phyloP scores from a whole-genome alignment of 2,888 invertebrate species.

The Rugalucina vietnamica region DNA sequence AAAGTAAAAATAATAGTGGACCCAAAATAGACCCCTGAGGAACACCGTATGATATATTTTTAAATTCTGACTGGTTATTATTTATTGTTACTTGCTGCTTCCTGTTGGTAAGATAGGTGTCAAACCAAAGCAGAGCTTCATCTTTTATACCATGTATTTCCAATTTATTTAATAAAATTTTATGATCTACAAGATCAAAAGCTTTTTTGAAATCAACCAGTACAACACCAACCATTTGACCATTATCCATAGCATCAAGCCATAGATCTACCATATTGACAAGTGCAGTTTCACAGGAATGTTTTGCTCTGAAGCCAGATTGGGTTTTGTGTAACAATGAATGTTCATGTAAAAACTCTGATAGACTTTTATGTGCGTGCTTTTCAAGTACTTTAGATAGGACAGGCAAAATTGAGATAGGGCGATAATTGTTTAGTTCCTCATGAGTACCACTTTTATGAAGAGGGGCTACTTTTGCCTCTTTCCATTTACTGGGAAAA shows the following conservation, averaged over 20 bases:
- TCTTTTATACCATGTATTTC: background rate
- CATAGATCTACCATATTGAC: background rate
- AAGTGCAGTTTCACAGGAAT: background rate
- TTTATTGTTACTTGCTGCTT: background rate
- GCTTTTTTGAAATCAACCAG: background rate
- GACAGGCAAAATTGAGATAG: background rate
- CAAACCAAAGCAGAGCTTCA: background rate
- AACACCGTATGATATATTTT: background rate
- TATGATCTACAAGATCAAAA: background rate
- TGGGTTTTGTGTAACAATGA: background rate
- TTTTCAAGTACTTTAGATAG: background rate
- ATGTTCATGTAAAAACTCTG: background rate
- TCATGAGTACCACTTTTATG: background rate
- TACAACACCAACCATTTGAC: background rate
- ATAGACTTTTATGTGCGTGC: background rate
- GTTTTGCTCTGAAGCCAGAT: background rate
- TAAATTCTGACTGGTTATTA: background rate
- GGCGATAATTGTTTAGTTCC: background rate
- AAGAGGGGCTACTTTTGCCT: background rate
- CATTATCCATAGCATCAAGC: background rate
- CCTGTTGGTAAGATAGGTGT: background rate
- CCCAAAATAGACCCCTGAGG: background rate
- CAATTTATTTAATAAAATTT: background rate
- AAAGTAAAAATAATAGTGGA: background rate
- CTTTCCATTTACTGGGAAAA: background rate